Evolutionary conservation across 2,888 invertebrate species (phyloP).

Genomic region (Emmelina monodactyla): DNA sequence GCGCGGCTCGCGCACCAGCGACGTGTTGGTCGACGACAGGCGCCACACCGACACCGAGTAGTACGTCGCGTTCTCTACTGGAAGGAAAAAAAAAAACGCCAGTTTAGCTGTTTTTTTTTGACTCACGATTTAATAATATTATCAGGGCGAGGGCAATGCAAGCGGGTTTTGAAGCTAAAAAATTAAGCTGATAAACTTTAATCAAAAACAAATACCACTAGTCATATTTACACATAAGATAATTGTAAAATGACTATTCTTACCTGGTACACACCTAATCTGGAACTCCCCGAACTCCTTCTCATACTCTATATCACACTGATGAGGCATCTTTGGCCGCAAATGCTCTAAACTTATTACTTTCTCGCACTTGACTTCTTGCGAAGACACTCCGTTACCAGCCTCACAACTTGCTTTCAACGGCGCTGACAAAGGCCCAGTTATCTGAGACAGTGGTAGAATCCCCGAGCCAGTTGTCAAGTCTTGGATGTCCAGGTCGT

Average conservation of each 20-base stretch:
- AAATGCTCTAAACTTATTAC: constrained; percentile 40
- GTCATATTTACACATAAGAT: no score
- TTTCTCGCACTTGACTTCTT: constrained; percentile 41
- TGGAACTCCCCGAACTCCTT: constrained; percentile 39
- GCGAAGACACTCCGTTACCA: constrained; percentile 45
- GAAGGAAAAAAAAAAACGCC: no score
- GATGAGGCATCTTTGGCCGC: constrained; percentile 44
- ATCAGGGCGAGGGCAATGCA: no score
- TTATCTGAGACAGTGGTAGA: constrained; percentile 43
- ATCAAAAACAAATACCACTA: no score
- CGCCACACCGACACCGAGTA: constrained; percentile 56
- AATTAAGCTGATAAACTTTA: no score
- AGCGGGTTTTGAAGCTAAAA: no score
- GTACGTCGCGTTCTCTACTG: constrained; percentile 57
- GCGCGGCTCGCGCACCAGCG: constrained; percentile 38
- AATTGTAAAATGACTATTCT: no score
- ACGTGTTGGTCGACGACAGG: constrained; percentile 47
- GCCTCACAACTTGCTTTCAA: constrained; percentile 45
- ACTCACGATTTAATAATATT: no score
- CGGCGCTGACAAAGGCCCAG: constrained; percentile 36
- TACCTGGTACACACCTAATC: constrained; percentile 55
- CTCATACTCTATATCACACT: constrained; percentile 50
- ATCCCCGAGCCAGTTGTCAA: constrained; percentile 46
- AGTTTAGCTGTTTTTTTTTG: no score
- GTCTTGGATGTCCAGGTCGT: constrained; percentile 41